Base-by-base conservation (phyloP, 2,113 vertebrate genomes). In the Hippocampus mohnikei region DNA sequence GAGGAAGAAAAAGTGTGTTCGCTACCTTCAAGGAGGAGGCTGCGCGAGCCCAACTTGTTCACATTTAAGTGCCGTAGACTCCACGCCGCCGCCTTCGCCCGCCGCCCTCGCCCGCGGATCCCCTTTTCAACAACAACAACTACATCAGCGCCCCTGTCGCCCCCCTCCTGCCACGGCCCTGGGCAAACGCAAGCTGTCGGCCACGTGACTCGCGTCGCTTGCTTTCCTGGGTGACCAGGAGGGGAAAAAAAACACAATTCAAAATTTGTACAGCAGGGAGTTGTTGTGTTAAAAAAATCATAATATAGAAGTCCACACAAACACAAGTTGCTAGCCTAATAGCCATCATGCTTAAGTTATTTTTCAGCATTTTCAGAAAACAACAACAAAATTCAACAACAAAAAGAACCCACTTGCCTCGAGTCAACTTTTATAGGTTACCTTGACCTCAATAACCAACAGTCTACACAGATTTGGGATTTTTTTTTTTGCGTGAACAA, bases 1-100 rank as follows among this genome's bases (percentile, higher is more conserved):
- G 97, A 95, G 96, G 95, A 99, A 99, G 95, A 99, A 99, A 96
- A 99, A 98, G 94, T 99, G 97, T 94, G 94, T 97, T 97, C 96
- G 96, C 93, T 99, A 96, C 94, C 92, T 98, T 95, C 96, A 97
- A 91, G 93, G 93, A 93, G 94, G 94, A 95, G 93, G 92, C 93
- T 97, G 95, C 88, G 86, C 93, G 94, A 96, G 95, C 92, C 95
- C 96, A 92, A 80, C 95, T 95, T 98, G 95, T 96, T 96, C 95
- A 93, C 94, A 98, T 96, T 93, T 96, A 95, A 96, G 96, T 94
- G 93, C 94, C 94, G 93, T 97, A 96, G 95, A 95, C 93, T 96
- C 94, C 79, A 94, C 95, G 81, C 80, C 90, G 12, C 94, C 95
- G 84, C 92, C 75, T 3, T 89, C 88, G 89, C 85, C 75, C 1